Percentiles rank a stretch among this genome's conserved stretches.
Conservation (phyloP, 1,140 invertebrate species). For the Oedothorax gibbosus region DNA sequence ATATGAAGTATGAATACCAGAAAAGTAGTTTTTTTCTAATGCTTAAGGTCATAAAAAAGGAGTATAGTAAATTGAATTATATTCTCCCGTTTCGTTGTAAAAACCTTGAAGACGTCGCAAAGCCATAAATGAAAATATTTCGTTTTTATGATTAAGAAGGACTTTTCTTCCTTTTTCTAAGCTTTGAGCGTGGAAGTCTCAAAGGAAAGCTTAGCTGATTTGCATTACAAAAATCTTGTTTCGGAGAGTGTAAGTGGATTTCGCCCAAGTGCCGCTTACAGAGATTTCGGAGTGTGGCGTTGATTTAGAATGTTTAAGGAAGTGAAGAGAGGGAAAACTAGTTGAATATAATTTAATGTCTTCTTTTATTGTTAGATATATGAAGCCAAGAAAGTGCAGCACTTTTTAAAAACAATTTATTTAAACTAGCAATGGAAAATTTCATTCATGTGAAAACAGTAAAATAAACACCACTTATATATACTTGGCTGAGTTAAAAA, state of each 20-base stretch:
- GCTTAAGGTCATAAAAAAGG: constrained; percentile 13
- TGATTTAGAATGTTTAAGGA: too few species aligned
- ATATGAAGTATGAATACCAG: too few species aligned
- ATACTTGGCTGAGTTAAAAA: too few species aligned
- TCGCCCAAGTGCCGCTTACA: not conserved
- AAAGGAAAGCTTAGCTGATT: constrained; percentile 11
- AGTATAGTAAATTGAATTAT: constrained; percentile 28
- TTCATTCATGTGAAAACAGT: too few species aligned
- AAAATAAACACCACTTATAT: too few species aligned
- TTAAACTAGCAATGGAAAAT: too few species aligned
- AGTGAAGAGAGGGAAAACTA: too few species aligned
- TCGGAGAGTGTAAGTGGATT: constrained; percentile 13
- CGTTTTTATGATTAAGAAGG: constrained; percentile 20
- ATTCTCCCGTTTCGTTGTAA: not conserved
- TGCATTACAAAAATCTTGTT: constrained; percentile 8
- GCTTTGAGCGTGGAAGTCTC: not conserved
- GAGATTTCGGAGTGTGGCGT: too few species aligned
- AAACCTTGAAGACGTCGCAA: constrained; percentile 4
- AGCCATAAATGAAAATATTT: constrained; percentile 27
- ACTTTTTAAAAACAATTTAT: too few species aligned
- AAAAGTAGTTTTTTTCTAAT: not conserved
- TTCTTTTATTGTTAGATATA: too few species aligned
- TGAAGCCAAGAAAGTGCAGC: too few species aligned
- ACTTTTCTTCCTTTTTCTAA: constrained; percentile 9
- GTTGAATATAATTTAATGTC: too few species aligned